Conservation (phyloP, 2,113 vertebrate genomes). For the Scophthalmus maximus region DNA sequence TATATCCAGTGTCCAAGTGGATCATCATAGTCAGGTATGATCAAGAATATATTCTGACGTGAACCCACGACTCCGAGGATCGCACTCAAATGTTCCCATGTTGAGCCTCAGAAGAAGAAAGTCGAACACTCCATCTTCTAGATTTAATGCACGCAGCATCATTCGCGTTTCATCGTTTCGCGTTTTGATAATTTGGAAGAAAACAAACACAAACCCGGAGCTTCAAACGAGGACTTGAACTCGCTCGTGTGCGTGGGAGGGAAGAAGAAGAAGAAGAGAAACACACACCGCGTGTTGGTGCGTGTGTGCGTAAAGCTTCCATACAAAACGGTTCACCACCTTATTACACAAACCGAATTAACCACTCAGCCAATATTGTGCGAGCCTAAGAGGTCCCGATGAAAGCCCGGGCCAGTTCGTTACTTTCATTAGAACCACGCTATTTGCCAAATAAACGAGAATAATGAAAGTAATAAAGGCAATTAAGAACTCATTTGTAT, state of each 20-base stretch:
- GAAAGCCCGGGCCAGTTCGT: constrained; percentile 91
- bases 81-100: no score
- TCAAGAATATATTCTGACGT: not conserved
- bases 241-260: constrained; percentile 37
- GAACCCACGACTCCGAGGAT: not conserved
- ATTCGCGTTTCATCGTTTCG: constrained; percentile 35
- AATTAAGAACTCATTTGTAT: constrained; percentile 92
- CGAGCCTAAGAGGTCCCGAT: constrained; percentile 85
- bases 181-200: constrained; percentile 23
- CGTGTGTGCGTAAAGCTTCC: constrained; percentile 54
- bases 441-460: constrained; percentile 90
- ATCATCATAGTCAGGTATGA: not conserved
- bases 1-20: constrained; percentile 15
- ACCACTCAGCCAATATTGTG: constrained; percentile 86
- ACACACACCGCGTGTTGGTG: constrained; percentile 42
- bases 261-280: not conserved
- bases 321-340: constrained; percentile 68
- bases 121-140: constrained; percentile 34
- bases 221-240: constrained; percentile 70
- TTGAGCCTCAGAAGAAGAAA: not conserved
- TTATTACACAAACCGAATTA: constrained; percentile 86
- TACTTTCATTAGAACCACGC: constrained; percentile 95
- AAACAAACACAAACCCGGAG: constrained; percentile 8
- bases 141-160: constrained; percentile 34
- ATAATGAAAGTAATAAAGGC: constrained; percentile 95